phyloP scores from a whole-genome alignment of 2,113 vertebrate species.

The Platycercus adscitus region DNA sequence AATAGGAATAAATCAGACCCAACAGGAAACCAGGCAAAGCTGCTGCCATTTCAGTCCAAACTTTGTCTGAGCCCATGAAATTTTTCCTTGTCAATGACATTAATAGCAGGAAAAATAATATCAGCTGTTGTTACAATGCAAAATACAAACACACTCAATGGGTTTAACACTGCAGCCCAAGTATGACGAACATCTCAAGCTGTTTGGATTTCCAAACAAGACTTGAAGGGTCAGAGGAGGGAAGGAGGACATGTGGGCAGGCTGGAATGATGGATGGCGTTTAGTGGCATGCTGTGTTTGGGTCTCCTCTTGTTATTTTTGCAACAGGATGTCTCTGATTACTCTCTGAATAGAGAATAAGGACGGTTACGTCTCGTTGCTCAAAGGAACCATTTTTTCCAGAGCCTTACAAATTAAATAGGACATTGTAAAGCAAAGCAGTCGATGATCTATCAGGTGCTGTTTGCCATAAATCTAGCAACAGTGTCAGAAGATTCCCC shows the following conservation, averaged over 20 bases:
- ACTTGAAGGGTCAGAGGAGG: background rate
- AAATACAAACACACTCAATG: background rate
- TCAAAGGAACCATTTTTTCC: constrained; percentile 9
- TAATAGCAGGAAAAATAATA: background rate
- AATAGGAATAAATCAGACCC: constrained; percentile 9
- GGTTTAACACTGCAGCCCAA: background rate
- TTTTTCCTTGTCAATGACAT: background rate
- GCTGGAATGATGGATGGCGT: constrained; percentile 26
- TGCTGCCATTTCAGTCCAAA: background rate
- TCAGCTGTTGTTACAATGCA: background rate
- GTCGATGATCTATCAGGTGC: background rate
- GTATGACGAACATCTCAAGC: constrained; percentile 31
- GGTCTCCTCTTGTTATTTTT: constrained; percentile 36
- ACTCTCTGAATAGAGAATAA: constrained; percentile 18
- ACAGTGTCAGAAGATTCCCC: background rate
- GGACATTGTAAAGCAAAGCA: background rate
- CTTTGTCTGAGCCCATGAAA: background rate
- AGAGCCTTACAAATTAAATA: background rate
- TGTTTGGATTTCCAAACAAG: constrained; percentile 45
- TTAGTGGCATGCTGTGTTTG: constrained; percentile 23
- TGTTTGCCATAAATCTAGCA: background rate
- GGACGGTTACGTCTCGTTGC: constrained; percentile 12
- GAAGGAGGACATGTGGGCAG: background rate
- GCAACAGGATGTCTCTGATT: constrained; percentile 55
- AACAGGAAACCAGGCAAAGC: constrained; percentile 10